Evolutionary conservation across 2,888 invertebrate species (phyloP).

Genomic region (Phortica magna): DNA sequence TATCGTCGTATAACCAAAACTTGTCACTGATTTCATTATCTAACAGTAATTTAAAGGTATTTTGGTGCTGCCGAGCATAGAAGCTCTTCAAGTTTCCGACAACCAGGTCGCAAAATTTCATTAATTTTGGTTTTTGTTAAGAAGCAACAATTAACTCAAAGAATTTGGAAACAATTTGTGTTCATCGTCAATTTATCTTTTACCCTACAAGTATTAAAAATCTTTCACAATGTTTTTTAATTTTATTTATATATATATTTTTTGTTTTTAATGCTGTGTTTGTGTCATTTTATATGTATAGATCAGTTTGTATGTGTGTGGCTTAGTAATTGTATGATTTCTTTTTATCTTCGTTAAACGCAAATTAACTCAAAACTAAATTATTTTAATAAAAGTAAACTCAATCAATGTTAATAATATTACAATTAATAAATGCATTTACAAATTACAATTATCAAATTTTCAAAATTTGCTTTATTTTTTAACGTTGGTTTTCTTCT

Average conservation of each 20-base stretch:
- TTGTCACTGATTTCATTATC: no score
- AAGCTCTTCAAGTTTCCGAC: no score
- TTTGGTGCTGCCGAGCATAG: no score
- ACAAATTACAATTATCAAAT: slow-evolving; percentile 61
- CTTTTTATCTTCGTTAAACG: not conserved
- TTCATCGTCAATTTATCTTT: no score
- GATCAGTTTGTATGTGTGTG: slow-evolving; percentile 42
- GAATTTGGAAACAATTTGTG: no score
- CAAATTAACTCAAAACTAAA: slow-evolving; percentile 28
- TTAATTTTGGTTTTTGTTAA: no score
- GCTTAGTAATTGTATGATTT: slow-evolving; percentile 34
- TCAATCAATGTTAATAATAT: slow-evolving; percentile 38
- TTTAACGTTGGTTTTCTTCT: slow-evolving; percentile 12
- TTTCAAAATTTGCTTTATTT: slow-evolving; percentile 43
- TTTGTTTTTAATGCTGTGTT: slow-evolving; percentile 47
- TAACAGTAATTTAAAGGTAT: no score
- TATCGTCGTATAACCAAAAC: no score
- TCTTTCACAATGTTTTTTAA: slow-evolving; percentile 2
- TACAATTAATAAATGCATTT: slow-evolving; percentile 67
- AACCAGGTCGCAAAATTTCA: no score
- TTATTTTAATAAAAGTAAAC: slow-evolving; percentile 21
- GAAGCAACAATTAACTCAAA: no score
- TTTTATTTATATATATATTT: slow-evolving; percentile 52
- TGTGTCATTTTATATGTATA: no score
- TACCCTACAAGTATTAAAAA: no score